Base-by-base conservation (phyloP, 2,888 invertebrate species). In the Onthophagus sagittarius region DNA sequence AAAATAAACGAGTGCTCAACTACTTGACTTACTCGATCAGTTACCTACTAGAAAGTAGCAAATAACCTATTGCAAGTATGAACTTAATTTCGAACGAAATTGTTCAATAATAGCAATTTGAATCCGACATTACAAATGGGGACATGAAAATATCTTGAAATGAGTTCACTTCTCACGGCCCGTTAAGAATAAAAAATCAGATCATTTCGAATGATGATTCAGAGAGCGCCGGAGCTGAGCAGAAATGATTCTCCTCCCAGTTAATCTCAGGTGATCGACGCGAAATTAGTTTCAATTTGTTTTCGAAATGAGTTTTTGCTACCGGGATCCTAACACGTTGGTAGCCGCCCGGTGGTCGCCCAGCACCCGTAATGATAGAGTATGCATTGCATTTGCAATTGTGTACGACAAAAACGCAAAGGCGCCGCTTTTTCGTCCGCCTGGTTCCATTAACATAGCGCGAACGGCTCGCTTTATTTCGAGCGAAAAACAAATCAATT, bases 331-430 rank as follows among this genome's bases (percentile, higher is more conserved):
- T 31, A 31, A 67, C 31, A 13, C n/a, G 67, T 4, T 32, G 67
- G 67, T 67, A 67, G 31, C 31, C 67, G 67, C 32, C 67, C 31
- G 67, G 11, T 53, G 7, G 39, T 11, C 39, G 39, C 39, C 39
- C 39, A 53, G 39, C 31, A n/a, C 67, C 31, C 67, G n/a, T 67
- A 67, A 67, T 67, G 67, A 67, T 67, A 67, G 67, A 67, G 67
- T 67, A 67, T 67, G 67, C 67, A 67, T 67, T 67, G 67, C 67
- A 67, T 67, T 67, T 23, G 67, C 67, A 67, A 67, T 67, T 67
- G 67, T 23, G 23, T n/a, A n/a, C 31, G 32, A 32, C 67, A 67
- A 67, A 67, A 67, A 67, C 67, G n/a, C 6, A 67, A 67, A 67
- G 32, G 67, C 67, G 32, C 32, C 67, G 67, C 32, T 67, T 67